Evolutionary conservation across 2,888 invertebrate genomes (phyloP), one percentile per base, ranked within the genome.

Genomic region (Ornithoptera alexandrae): DNA sequence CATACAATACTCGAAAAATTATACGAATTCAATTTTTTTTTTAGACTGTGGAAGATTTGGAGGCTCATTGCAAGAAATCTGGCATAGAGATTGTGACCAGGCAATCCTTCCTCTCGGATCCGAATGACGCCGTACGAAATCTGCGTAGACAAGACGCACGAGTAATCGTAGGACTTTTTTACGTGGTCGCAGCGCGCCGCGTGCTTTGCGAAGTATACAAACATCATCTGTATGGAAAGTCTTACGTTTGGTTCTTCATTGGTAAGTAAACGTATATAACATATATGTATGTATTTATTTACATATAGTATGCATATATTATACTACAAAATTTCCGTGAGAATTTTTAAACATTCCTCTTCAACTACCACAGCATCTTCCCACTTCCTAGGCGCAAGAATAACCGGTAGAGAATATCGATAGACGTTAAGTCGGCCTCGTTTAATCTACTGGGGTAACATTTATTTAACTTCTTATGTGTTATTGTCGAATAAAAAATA

Each of bases 171-270:
- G 99, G 99, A 0, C 94, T 99, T 67, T 99, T 99, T 93, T 99
- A 99, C 92, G 99, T 99, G 71, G 98, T 98, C 10, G 98, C 98
- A 60, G 99, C 99, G 0, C 93, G 99, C 67, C 94, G 97, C 65
- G 99, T 99, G 0, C 95, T 99, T 24, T 99, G 99, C 87, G 98
- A 99, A 89, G 96, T 98, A 78, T 98, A 97, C 93, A 98, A 97
- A 82, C 97, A 98, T 82, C 95, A 96, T 72, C 93, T 99, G 30
- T 99, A 97, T 84, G 99, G 99, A 20, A 97, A 97, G 78, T 97
- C 97, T 58, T 97, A 99, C 90, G 99, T 99, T 39, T 99, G 99
- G 99, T 98, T 99, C 88, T 98, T 99, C 89, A 99, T 99, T 79
- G 99, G 98, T 95, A 84, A 94, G 94, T 83, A 30, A 58, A 58